Evolutionary conservation across 1,140 invertebrate species (phyloP).

Genomic region (Galleria mellonella): DNA sequence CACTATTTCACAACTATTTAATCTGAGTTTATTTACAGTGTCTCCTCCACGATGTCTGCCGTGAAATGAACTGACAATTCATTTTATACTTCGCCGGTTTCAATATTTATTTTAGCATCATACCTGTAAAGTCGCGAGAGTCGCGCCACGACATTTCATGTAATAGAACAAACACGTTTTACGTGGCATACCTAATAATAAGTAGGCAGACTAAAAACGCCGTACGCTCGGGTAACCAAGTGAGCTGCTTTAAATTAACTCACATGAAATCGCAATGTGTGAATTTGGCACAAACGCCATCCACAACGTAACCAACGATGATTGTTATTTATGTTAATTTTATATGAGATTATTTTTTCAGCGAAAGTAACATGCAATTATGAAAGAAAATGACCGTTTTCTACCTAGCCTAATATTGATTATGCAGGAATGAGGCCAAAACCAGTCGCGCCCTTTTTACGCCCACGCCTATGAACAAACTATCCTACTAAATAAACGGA

Average conservation of each 20-base stretch:
- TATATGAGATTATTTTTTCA: not conserved
- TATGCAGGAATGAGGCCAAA: slow-evolving; percentile 10
- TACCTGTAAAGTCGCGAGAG: slow-evolving; percentile 20
- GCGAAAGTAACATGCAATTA: not conserved
- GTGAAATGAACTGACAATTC: slow-evolving; percentile 18
- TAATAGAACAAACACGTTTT: slow-evolving; percentile 18
- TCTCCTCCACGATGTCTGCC: slow-evolving; percentile 9
- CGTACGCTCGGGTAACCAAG: slow-evolving; percentile 26
- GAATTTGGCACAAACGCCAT: slow-evolving; percentile 1
- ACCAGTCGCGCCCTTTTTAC: slow-evolving; percentile 4
- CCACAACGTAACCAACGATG: not conserved
- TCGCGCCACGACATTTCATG: slow-evolving; percentile 18
- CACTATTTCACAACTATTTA: slow-evolving; percentile 14
- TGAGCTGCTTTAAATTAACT: slow-evolving; percentile 30
- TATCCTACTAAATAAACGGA: not conserved
- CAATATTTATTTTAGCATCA: slow-evolving; percentile 40
- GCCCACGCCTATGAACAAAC: not conserved
- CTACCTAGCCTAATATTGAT: slow-evolving; percentile 8
- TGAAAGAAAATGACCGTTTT: not conserved
- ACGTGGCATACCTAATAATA: slow-evolving; percentile 13
- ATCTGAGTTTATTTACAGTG: slow-evolving; percentile 24
- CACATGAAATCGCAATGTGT: slow-evolving; percentile 23
- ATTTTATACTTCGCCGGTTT: slow-evolving; percentile 31
- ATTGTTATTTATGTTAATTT: slow-evolving; percentile 4
- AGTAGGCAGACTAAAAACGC: slow-evolving; percentile 11